Evolutionary conservation across 2,888 invertebrate species (phyloP).

Genomic region (Platycheirus rosarum): DNA sequence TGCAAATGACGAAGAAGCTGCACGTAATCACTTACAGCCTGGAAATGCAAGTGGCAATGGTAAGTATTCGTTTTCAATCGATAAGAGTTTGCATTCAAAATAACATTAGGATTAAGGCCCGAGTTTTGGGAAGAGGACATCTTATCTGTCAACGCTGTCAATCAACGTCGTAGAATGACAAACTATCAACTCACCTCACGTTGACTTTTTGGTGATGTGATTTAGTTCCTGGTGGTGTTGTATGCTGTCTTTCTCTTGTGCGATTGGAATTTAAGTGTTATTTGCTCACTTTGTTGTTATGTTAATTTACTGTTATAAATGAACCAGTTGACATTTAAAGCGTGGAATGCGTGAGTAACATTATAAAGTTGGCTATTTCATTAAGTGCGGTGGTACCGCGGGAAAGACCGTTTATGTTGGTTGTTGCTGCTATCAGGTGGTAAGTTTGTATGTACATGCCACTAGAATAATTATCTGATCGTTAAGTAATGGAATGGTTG

Average conservation of each 20-base stretch:
- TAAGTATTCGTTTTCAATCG: constrained; percentile 30
- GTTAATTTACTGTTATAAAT: constrained; percentile 66
- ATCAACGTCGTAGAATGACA: background rate
- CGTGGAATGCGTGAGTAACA: constrained; percentile 50
- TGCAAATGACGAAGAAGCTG: constrained; percentile 65
- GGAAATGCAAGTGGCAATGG: constrained; percentile 29
- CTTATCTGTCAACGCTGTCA: background rate
- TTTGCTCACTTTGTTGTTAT: constrained; percentile 48
- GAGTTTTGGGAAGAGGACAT: background rate
- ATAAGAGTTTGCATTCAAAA: constrained; percentile 1
- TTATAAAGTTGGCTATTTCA: background rate
- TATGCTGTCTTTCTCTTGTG: background rate
- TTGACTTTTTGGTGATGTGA: background rate
- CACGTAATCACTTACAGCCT: constrained; percentile 58
- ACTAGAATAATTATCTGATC: too few species aligned
- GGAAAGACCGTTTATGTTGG: too few species aligned
- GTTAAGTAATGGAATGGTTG: too few species aligned
- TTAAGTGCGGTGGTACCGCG: too few species aligned
- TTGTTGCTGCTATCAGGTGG: too few species aligned
- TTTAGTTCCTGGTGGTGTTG: constrained; percentile 5
- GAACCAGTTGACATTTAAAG: constrained; percentile 68
- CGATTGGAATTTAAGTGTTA: constrained; percentile 47
- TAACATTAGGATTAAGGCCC: background rate
- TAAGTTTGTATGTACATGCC: too few species aligned
- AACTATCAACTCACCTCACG: constrained; percentile 11